Conservation (phyloP, 2,797 vertebrate genomes). For the Siniperca undulata region DNA sequence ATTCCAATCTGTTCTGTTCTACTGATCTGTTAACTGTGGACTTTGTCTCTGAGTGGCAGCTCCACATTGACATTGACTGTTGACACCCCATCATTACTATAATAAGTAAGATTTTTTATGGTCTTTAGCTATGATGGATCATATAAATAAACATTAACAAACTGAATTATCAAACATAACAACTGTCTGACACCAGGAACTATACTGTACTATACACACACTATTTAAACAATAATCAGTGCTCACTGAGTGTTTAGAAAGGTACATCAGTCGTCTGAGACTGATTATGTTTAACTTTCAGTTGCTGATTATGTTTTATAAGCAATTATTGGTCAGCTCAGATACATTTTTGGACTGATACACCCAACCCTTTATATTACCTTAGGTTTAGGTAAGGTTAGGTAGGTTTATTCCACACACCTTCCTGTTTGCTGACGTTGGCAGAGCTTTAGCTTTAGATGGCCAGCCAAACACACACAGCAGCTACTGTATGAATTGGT, state of each 20-base stretch:
- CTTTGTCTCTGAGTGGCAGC: background rate
- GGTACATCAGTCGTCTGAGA: slow-evolving; percentile 36
- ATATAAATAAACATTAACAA: slow-evolving; percentile 38
- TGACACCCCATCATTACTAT: slow-evolving; percentile 14
- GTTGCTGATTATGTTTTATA: slow-evolving; percentile 53
- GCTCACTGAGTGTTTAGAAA: slow-evolving; percentile 36
- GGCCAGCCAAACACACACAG: slow-evolving; percentile 21
- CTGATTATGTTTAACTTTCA: slow-evolving; percentile 53
- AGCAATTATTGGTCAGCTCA: slow-evolving; percentile 34
- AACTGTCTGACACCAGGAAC: slow-evolving; percentile 32
- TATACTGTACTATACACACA: slow-evolving; percentile 1
- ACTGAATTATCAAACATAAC: slow-evolving; percentile 32
- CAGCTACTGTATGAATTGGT: slow-evolving; percentile 3
- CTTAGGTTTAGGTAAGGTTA: background rate
- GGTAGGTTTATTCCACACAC: slow-evolving; percentile 10
- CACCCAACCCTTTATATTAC: background rate
- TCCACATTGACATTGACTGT: background rate
- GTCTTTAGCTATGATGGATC: slow-evolving; percentile 9
- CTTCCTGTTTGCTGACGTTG: slow-evolving; percentile 33
- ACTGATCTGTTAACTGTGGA: background rate
- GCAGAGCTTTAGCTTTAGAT: slow-evolving; percentile 15
- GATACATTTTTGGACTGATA: slow-evolving; percentile 7
- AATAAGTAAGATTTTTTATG: slow-evolving; percentile 20
- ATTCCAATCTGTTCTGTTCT: background rate
- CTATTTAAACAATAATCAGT: slow-evolving; percentile 55